Conservation (phyloP, 1,140 invertebrate genomes). For the Caenorhabditis tropicalis region DNA sequence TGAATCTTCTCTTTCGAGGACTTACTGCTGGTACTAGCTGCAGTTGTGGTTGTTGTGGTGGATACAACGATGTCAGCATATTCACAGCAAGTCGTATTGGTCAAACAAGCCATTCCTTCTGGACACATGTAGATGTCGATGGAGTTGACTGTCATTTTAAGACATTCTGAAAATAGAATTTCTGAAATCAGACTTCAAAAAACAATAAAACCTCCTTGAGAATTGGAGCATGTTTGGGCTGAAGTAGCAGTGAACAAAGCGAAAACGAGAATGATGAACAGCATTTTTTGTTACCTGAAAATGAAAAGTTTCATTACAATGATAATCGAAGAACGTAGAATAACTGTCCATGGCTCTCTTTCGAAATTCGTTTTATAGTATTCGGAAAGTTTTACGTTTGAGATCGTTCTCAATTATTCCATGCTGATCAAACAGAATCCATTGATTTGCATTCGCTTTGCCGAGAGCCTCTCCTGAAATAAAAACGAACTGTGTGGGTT, state of each 20-base stretch:
- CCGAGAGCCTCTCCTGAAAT: not conserved
- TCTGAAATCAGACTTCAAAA: not conserved
- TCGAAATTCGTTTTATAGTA: not conserved
- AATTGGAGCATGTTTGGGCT: not conserved
- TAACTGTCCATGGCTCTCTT: not conserved
- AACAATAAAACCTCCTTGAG: not conserved
- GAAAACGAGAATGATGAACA: slow-evolving; percentile 31
- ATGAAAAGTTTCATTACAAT: not conserved
- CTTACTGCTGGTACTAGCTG: not conserved
- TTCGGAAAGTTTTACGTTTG: not conserved
- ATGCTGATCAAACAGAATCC: not conserved
- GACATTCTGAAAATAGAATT: not conserved
- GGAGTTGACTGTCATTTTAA: slow-evolving; percentile 19
- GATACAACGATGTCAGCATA: slow-evolving; percentile 6
- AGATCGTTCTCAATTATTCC: not conserved
- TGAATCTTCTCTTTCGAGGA: not conserved
- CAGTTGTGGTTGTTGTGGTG: slow-evolving; percentile 11
- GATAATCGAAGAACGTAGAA: not conserved
- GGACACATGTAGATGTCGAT: slow-evolving; percentile 9
- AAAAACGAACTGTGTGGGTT: not conserved
- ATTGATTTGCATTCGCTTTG: not conserved
- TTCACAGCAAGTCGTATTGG: not conserved
- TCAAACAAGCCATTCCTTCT: slow-evolving; percentile 31
- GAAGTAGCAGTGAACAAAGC: not conserved
- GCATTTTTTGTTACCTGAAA: slow-evolving; percentile 41